These are phyloP conservation scores for Megathymus violae DNA, from an alignment of 1,140 invertebrate genomes.

Conservation along the genomic window DNA sequence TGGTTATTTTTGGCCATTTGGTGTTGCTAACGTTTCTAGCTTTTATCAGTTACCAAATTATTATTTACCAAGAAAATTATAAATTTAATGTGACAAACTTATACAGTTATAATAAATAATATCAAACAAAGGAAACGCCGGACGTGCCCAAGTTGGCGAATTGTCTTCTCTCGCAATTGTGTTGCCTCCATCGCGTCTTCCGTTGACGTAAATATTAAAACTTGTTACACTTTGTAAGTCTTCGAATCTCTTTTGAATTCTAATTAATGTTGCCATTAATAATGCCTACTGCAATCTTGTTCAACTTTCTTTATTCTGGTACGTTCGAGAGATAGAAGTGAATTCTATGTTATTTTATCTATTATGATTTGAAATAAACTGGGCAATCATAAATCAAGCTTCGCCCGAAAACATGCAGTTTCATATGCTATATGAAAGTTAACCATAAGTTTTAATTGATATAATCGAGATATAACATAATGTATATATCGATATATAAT, in stretches of 20 bases:
- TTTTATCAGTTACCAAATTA: constrained; percentile 13
- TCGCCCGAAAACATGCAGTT: too few species aligned
- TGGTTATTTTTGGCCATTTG: too few species aligned
- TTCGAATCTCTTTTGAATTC: constrained; percentile 22
- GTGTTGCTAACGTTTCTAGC: neutral
- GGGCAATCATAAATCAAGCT: too few species aligned
- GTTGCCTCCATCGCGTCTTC: constrained; percentile 12
- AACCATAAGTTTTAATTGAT: too few species aligned
- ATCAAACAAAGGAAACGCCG: constrained; percentile 17
- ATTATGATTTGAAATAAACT: too few species aligned
- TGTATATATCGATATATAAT: too few species aligned
- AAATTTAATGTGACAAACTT: constrained; percentile 26
- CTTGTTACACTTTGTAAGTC: constrained; percentile 32
- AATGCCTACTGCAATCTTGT: neutral
- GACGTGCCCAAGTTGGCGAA: constrained; percentile 31
- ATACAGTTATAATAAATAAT: constrained; percentile 32
- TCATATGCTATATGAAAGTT: too few species aligned
- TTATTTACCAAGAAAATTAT: neutral
- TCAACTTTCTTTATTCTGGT: neutral
- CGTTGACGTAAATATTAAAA: constrained; percentile 33
- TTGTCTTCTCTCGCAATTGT: constrained; percentile 26
- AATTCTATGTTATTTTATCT: too few species aligned
- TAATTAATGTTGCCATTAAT: constrained; percentile 21
- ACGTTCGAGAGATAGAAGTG: too few species aligned
- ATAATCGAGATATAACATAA: too few species aligned